These are phyloP conservation scores for Cercopithecus mona DNA, from an alignment of 2,113 vertebrate species.

Conservation along the genomic window DNA sequence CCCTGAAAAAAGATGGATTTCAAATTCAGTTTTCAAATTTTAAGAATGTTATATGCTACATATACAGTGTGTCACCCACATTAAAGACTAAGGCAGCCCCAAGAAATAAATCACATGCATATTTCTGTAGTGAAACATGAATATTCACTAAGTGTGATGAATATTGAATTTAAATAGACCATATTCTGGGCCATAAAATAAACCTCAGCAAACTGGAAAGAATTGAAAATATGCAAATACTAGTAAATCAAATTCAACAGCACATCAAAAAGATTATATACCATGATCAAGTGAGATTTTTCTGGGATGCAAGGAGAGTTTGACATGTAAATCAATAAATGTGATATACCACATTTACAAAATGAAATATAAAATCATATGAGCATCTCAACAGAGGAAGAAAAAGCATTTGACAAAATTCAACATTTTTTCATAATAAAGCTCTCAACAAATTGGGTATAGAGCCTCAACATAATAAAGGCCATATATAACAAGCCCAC, in stretches of 20 bases:
- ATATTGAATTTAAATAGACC: not conserved
- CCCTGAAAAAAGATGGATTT: not conserved
- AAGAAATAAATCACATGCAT: not conserved
- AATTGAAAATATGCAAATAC: conserved; percentile 8
- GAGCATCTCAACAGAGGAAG: not conserved
- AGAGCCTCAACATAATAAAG: not conserved
- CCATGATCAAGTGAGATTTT: not conserved
- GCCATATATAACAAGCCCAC: too few relatives aligned
- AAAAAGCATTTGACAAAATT: not conserved
- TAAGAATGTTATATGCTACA: not conserved
- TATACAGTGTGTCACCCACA: not conserved
- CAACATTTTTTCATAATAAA: not conserved
- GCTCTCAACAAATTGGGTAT: not conserved
- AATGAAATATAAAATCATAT: not conserved
- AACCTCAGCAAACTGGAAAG: not conserved
- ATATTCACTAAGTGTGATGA: not conserved
- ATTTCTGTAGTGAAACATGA: not conserved
- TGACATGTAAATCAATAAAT: not conserved
- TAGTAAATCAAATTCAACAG: not conserved
- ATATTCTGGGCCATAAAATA: not conserved
- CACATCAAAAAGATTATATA: not conserved
- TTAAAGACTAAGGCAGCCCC: not conserved
- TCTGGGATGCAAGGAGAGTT: not conserved
- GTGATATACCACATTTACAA: not conserved
- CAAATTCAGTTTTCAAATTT: conserved; percentile 21